phyloP scores from a whole-genome alignment of 1,140 invertebrate genomes.

The Phthorimaea operculella region DNA sequence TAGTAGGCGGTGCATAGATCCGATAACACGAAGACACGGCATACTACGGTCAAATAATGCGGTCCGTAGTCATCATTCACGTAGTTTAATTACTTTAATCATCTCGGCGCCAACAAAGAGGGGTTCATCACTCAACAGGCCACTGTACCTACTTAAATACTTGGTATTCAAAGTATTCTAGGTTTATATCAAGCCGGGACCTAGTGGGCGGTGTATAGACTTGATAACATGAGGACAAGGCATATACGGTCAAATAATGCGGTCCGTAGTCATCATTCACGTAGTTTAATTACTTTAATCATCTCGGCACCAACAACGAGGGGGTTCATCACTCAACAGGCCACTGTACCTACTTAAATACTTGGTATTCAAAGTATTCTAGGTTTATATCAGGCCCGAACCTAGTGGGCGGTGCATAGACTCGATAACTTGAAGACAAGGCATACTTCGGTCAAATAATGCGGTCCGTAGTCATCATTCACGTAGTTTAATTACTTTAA shows the following conservation, averaged over 20 bases:
- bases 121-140: not conserved
- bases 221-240: too few species aligned
- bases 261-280: slow-evolving; percentile 22
- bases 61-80: slow-evolving; percentile 22
- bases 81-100: slow-evolving; percentile 28
- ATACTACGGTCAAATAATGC: slow-evolving; percentile 5
- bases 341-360: too few species aligned
- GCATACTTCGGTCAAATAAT: too few species aligned
- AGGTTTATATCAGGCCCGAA: too few species aligned
- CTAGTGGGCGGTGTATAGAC: too few species aligned
- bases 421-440: too few species aligned
- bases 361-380: too few species aligned
- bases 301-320: slow-evolving; percentile 7
- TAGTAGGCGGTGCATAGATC: not conserved
- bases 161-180: too few species aligned
- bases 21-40: too few species aligned
- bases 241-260: slow-evolving; percentile 11
- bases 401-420: too few species aligned
- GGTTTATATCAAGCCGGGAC: too few species aligned
- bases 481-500: slow-evolving; percentile 28
- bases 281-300: slow-evolving; percentile 28
- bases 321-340: not conserved
- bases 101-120: slow-evolving; percentile 7
- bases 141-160: too few species aligned
- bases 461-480: slow-evolving; percentile 20